Conservation (phyloP, 2,888 invertebrate species). For the Punctoribates punctum region DNA sequence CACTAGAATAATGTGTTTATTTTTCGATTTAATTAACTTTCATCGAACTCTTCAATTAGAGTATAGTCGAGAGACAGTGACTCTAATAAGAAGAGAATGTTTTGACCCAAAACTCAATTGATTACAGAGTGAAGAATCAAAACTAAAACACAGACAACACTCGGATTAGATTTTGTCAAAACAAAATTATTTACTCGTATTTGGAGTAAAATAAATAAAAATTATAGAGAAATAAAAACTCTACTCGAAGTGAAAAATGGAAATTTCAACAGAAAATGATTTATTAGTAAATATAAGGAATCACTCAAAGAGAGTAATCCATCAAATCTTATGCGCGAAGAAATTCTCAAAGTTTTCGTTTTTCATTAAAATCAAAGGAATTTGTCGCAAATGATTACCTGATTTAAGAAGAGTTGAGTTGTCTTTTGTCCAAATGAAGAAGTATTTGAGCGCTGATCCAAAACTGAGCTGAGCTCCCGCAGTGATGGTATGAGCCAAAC, state of each 20-base stretch:
- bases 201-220: too few species aligned
- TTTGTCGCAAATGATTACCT: conserved; percentile 6
- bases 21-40: neutral
- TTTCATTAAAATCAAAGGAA: neutral
- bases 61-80: neutral
- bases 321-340: neutral
- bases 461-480: conserved; percentile 51
- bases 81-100: neutral
- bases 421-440: neutral
- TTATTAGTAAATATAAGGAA: neutral
- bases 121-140: conserved; percentile 2
- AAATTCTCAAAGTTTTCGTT: neutral
- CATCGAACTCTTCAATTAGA: neutral
- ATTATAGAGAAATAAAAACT: too few species aligned
- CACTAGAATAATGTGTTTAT: neutral
- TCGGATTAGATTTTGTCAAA: neutral
- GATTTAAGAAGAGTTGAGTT: neutral
- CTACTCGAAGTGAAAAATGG: too few species aligned
- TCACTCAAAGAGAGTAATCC: neutral
- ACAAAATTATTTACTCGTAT: too few species aligned
- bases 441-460: conserved; percentile 14
- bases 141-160: neutral
- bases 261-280: neutral
- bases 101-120: conserved; percentile 26
- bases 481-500: conserved; percentile 53